These are phyloP conservation scores for Pagrus major DNA, from an alignment of 2,113 vertebrate species.

Conservation along the genomic window DNA sequence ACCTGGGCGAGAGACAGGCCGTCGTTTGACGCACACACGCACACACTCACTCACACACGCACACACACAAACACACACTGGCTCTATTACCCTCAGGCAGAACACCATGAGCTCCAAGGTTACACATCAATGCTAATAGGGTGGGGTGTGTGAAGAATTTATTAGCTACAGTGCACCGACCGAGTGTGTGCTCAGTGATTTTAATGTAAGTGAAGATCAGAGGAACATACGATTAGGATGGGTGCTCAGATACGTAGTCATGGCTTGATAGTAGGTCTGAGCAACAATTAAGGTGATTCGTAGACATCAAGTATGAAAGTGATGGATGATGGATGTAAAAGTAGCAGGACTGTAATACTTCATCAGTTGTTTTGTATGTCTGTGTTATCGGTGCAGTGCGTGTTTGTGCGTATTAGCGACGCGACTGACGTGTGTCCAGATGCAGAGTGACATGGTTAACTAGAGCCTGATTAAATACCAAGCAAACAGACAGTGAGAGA, in stretches of 20 bases:
- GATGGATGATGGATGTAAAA: conserved; percentile 18
- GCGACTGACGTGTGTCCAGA: conserved; percentile 62
- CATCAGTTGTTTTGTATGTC: neutral
- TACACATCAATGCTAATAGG: conserved; percentile 77
- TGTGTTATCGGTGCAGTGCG: conserved; percentile 15
- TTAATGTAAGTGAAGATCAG: conserved; percentile 55
- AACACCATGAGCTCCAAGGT: conserved; percentile 79
- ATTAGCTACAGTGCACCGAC: conserved; percentile 62
- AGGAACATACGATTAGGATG: conserved; percentile 3
- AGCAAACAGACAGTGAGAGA: conserved; percentile 43
- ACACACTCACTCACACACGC: conserved; percentile 24
- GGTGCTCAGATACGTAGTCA: neutral
- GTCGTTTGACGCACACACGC: conserved; percentile 26
- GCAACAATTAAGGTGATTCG: conserved; percentile 3
- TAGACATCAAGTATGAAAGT: conserved; percentile 9
- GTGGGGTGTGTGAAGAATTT: conserved; percentile 72
- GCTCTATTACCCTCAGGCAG: conserved; percentile 69
- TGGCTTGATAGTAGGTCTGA: neutral
- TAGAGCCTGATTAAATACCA: conserved; percentile 68
- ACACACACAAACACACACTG: conserved; percentile 47
- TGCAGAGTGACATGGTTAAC: conserved; percentile 71
- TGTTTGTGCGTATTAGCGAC: conserved; percentile 5
- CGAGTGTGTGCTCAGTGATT: conserved; percentile 40
- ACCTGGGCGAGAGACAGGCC: conserved; percentile 45
- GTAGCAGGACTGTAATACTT: neutral